Evolutionary conservation across 2,888 invertebrate genomes (phyloP).

Genomic region (Stenolophus ochropezus): DNA sequence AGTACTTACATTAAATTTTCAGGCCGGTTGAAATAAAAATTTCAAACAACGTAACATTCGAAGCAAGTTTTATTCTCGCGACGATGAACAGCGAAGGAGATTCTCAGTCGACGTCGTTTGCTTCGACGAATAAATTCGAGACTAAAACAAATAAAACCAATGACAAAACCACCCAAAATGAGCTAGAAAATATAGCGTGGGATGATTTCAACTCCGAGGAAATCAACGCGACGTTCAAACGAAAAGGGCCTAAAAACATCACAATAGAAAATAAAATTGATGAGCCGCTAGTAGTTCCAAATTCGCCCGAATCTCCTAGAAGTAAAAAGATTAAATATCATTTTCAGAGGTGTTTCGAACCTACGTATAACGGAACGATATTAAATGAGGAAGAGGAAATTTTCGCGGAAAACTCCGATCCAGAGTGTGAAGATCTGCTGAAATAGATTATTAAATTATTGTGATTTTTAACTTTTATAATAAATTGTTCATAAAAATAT

Average conservation of each 20-base stretch:
- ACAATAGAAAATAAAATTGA: constrained; percentile 12
- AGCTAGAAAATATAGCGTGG: background rate
- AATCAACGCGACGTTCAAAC: constrained; percentile 24
- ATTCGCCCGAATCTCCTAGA: constrained; percentile 78
- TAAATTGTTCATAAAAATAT: background rate
- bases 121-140: background rate
- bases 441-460: constrained; percentile 12
- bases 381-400: constrained; percentile 76
- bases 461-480: background rate
- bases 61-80: constrained; percentile 87
- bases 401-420: constrained; percentile 83
- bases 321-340: constrained; percentile 78
- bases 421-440: constrained; percentile 65
- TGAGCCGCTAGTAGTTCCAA: constrained; percentile 75
- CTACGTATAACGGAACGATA: constrained; percentile 79
- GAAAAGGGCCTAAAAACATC: constrained; percentile 29
- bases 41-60: constrained; percentile 83
- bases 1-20: constrained; percentile 64
- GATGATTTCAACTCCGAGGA: constrained; percentile 7
- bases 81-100: constrained; percentile 79
- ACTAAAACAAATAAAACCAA: constrained; percentile 53
- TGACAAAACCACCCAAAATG: constrained; percentile 46
- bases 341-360: constrained; percentile 84
- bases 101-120: constrained; percentile 68
- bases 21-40: constrained; percentile 85